Percentiles rank a stretch among this genome's conserved stretches.
Conservation (phyloP, 1,140 invertebrate genomes). For the Drosophila carrolli region DNA sequence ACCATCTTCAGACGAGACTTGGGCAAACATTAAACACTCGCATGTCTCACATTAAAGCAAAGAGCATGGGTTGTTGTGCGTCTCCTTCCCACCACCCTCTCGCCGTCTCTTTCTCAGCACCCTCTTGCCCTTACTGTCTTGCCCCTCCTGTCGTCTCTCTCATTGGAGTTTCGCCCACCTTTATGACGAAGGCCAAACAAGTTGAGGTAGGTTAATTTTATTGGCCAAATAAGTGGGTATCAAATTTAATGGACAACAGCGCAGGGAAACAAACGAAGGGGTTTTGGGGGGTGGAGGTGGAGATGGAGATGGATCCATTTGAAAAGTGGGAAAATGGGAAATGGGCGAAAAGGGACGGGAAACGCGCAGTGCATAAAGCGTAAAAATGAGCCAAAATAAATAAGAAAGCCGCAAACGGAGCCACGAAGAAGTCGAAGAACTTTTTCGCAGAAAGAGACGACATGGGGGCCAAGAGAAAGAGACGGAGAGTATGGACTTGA, state of each 20-base stretch:
- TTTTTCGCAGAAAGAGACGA: not conserved
- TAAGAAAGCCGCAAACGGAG: conserved; percentile 60
- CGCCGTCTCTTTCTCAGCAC: not conserved
- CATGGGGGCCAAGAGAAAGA: not conserved
- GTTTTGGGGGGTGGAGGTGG: not conserved
- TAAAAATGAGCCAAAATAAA: conserved; percentile 79
- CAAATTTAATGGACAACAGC: conserved; percentile 75
- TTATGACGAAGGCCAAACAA: conserved; percentile 55
- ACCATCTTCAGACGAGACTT: conserved; percentile 5
- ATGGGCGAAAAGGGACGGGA: not conserved
- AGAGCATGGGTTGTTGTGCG: conserved; percentile 5
- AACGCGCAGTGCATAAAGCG: conserved; percentile 63
- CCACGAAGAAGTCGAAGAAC: not conserved
- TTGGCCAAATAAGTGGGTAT: conserved; percentile 83
- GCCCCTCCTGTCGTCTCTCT: not conserved
- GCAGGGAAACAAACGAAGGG: conserved; percentile 27
- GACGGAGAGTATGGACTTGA: conserved; percentile 22
- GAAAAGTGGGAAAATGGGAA: not conserved
- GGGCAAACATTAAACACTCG: conserved; percentile 38
- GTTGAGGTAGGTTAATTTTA: conserved; percentile 83
- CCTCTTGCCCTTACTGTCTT: not conserved
- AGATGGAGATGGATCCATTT: conserved; percentile 1
- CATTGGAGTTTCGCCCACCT: conserved; percentile 10
- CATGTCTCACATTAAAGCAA: conserved; percentile 39
- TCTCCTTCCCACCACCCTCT: not conserved